Base-by-base conservation (phyloP, 2,113 vertebrate species). In the Fregetta grallaria region DNA sequence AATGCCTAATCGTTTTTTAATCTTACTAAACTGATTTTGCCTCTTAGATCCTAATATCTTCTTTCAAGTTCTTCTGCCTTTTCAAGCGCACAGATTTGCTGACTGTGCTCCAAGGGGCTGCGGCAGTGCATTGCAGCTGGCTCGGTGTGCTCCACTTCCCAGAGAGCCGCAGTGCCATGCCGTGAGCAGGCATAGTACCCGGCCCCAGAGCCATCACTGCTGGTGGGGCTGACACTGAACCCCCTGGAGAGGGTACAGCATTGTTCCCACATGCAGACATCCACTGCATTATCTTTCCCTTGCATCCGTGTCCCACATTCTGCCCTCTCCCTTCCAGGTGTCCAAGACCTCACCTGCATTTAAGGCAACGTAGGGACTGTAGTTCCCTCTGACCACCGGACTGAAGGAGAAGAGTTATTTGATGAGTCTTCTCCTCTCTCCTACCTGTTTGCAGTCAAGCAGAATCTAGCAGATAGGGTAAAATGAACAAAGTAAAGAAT, bases 151-250 rank as follows among this genome's bases (percentile, higher is more conserved):
- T 7, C 34, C 1, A 0, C n/a, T 66, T 85, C 30, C 42, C 49
- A 36, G 70, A 26, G 12, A 81, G 11, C 17, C 10, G 13, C 27
- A 2, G 4, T 65, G 61, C 34, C 26, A 1, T 32, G 25, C 20
- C 11, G 9, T 0, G 0, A 38, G 32, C 50, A 49, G 30, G 15
- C 47, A 40, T 0, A 0, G 4, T 34, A n/a, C 32, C 61, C 1
- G 0, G 15, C 4, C 26, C 47, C 70, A 70, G 34, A 47, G 40
- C 47, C 58, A 53, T 7, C 36, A 4, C 32, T 75, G 66, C 34
- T 65, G 3, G 29, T 16, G 34, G 5, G 44, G 30, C 7, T 78
- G 70, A 55, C 29, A n/a, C 13, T 42, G 38, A 75, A 67, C 44
- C 11, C 40, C 42, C 56, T 59, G 23, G 26, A 50, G 42, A 42